Base-by-base conservation (phyloP, 2,113 vertebrate species). In the Pseudorasbora parva region DNA sequence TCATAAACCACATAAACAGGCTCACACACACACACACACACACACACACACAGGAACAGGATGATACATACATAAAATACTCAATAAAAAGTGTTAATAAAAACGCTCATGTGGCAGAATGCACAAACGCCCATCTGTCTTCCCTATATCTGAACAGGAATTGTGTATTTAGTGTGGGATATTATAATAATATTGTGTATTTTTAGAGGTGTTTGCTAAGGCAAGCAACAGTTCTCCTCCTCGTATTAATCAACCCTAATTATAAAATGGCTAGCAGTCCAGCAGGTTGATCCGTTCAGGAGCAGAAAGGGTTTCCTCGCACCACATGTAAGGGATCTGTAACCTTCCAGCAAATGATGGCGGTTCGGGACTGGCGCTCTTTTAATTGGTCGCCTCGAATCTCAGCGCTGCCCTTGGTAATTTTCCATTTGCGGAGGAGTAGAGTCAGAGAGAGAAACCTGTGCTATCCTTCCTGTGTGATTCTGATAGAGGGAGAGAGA, bases 371-470 rank as follows among this genome's bases (percentile, higher is more conserved):
- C n/a, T 19, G 9, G 69, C 27, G n/a, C 14, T 51, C 60, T 14
- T 60, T n/a, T 49, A 73, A 69, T 47, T 73, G 43, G 43, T 73
- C 43, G 21, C 43, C 69, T 25, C 21, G 8, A 23, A 43, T 47
- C n/a, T 73, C 69, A 25, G n/a, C 8, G 7, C 49, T 74, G 47
- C 23, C 72, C 72, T 10, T 15, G 78, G 57, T 64, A 64, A 45
- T 80, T 64, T 47, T 64, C 43, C 59, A 59, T 4, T 64, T 27
- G 78, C 43, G 15, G 41, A 37, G 49, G 23, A 64, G 27, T 77
- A 54, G 30, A 37, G 33, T 27, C 54, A 11, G 15, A 82, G 68
- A 82, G 54, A 72, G 81, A 82, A 43, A 80, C 57, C 59, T 64
- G 60, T 80, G 59, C 59, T 25, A 47, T 19, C n/a, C 47, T 33